These are phyloP conservation scores for Amazona vittata DNA, from an alignment of 2,113 vertebrate species.

Conservation along the genomic window DNA sequence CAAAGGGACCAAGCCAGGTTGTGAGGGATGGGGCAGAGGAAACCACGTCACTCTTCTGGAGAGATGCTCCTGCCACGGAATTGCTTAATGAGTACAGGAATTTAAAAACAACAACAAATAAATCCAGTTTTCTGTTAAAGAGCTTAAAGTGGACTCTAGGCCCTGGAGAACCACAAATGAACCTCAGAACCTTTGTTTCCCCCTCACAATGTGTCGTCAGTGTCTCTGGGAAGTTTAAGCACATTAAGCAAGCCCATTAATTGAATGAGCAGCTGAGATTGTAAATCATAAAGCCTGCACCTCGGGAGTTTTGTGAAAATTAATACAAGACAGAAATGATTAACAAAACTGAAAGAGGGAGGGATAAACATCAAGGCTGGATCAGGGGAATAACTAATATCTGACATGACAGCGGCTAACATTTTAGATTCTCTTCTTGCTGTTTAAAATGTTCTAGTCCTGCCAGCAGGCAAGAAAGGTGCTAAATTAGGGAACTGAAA, in stretches of 20 bases:
- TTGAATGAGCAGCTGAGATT: constrained; percentile 52
- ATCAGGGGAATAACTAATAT: constrained; percentile 38
- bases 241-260: constrained; percentile 63
- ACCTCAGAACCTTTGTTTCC: neutral
- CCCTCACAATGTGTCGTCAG: constrained; percentile 14
- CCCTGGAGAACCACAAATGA: constrained; percentile 14
- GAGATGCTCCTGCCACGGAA: neutral
- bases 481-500: constrained; percentile 29
- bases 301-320: constrained; percentile 58
- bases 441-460: constrained; percentile 17
- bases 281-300: constrained; percentile 41
- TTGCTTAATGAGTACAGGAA: neutral
- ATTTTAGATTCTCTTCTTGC: constrained; percentile 10
- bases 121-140: neutral
- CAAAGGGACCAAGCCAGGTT: neutral
- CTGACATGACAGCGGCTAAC: constrained; percentile 8
- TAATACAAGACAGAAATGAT: constrained; percentile 72
- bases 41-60: neutral
- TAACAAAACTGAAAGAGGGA: constrained; percentile 51
- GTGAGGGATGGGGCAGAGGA: neutral
- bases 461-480: constrained; percentile 42
- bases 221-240: constrained; percentile 55
- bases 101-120: neutral
- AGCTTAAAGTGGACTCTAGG: neutral
- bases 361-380: constrained; percentile 22